Base-by-base conservation (phyloP, 23 tunicate genomes). In the Phallusia fumigata region DNA sequence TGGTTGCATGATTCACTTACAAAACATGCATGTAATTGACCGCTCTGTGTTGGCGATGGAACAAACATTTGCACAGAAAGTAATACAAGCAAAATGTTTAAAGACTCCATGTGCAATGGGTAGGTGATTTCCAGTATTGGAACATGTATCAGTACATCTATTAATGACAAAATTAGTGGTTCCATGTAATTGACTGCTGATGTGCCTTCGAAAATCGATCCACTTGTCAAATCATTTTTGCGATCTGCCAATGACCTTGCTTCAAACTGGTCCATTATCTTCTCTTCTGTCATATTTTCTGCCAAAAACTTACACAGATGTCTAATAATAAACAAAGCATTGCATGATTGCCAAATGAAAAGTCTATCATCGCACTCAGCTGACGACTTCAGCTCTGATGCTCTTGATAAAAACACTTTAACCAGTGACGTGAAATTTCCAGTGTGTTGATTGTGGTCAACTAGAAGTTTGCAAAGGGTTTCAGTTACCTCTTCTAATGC, bases 251-350 rank as follows among this genome's bases (percentile, higher is more conserved):
- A 73, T 0, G 92, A 84, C 26, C 90, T 76, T 33, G 92, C 88
- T 88, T 82, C 96, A 76, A 97, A 97, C 76, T 88, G 96, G 31
- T 88, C 97, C 35, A 88, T 47, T 44, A 97, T 83, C 33, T 89
- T 97, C 36, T 87, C 92, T 76, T 92, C 99, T 18, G 96, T 76
- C 89, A 92, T 92, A 65, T 97, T 86, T 80, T 97, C 95, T 52
- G 85, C 89, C 31, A 87, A 58, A 83, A 88, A 93, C 72, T 85
- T 86, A 78, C 93, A 88, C 40, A 97, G 36, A 31, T 93, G 88
- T 35, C 96, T 64, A 19, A 97, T 86, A 36, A 97, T 86, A 82
- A 77, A 88, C 45, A 97, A 52, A 0, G 91, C 88, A 84, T 97
- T 97, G 31, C 36, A 32, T 0, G 90, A 64, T 85, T 97, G 99